Evolutionary conservation across 2,888 invertebrate species (phyloP).

Genomic region (Pollenia labialis): DNA sequence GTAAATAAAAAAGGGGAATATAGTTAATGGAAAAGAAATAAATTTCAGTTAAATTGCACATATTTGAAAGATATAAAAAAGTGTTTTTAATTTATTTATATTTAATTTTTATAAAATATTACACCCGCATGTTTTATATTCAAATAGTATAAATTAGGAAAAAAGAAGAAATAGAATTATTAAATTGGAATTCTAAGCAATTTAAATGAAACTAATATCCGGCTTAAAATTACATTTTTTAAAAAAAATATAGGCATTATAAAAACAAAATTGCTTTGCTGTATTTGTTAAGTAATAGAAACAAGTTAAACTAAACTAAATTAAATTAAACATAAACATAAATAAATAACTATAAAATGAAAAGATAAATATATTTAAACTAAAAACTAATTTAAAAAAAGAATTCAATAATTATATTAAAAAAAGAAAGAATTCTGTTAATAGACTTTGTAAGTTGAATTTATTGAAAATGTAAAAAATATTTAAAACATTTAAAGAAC

Average conservation of each 20-base stretch:
- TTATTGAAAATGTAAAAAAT: not conserved
- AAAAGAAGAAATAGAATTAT: not conserved
- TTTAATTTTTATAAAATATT: constrained; percentile 42
- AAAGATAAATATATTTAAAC: not conserved
- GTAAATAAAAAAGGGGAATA: constrained; percentile 26
- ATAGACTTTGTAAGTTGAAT: not conserved
- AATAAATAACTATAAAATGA: too few relatives aligned
- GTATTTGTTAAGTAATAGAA: constrained; percentile 20
- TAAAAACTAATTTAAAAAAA: not conserved
- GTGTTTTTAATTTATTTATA: constrained; percentile 31
- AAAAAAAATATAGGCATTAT: not conserved
- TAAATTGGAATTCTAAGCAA: constrained; percentile 50
- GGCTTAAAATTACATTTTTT: constrained; percentile 39
- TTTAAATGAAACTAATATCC: constrained; percentile 52
- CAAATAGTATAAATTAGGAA: not conserved
- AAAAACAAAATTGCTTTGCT: constrained; percentile 8
- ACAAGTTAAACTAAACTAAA: constrained; percentile 1
- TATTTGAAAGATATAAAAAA: not conserved
- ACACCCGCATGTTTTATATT: not conserved
- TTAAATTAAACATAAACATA: not conserved
- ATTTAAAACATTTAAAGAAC: constrained; percentile 15
- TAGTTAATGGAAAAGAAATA: constrained; percentile 23
- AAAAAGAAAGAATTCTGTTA: too few relatives aligned
- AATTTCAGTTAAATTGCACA: not conserved
- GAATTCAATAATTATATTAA: too few relatives aligned